phyloP scores from a whole-genome alignment of 1,140 invertebrate species.

The Lamellibrachia luymesi region DNA sequence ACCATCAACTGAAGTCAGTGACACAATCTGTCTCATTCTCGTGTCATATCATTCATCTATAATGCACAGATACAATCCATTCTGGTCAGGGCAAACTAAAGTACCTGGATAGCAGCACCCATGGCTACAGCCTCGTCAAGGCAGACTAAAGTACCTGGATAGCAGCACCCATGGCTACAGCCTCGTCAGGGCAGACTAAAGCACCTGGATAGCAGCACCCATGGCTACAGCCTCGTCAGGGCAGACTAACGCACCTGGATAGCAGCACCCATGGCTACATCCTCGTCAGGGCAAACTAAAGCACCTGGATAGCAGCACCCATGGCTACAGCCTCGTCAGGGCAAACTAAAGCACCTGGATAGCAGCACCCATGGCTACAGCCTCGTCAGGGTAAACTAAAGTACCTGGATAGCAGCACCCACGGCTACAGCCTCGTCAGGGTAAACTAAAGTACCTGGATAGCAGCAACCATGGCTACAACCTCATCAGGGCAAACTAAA shows the following conservation, averaged over 20 bases:
- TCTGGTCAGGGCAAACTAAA: slow-evolving; percentile 8
- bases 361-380: slow-evolving; percentile 94
- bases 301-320: slow-evolving; percentile 92
- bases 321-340: slow-evolving; percentile 98
- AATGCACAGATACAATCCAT: too few relatives aligned
- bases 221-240: slow-evolving; percentile 98
- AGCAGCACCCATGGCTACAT: slow-evolving; percentile 94
- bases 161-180: slow-evolving; percentile 94
- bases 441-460: slow-evolving; percentile 85
- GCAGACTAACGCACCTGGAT: slow-evolving; percentile 92
- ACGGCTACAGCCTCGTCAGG: slow-evolving; percentile 98
- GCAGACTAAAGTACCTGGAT: slow-evolving; percentile 93
- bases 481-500: too few relatives aligned
- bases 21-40: too few relatives aligned
- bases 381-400: slow-evolving; percentile 96
- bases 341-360: slow-evolving; percentile 92
- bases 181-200: slow-evolving; percentile 96
- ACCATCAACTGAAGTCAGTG: too few relatives aligned
- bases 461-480: too few relatives aligned
- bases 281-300: slow-evolving; percentile 96
- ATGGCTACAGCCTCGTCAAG: slow-evolving; percentile 98
- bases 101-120: slow-evolving; percentile 92
- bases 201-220: slow-evolving; percentile 92
- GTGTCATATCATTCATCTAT: too few relatives aligned
- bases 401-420: slow-evolving; percentile 94